Evolutionary conservation across 2,888 invertebrate genomes (phyloP), one percentile per base, ranked within the genome.

Genomic region (Callinectes sapidus): DNA sequence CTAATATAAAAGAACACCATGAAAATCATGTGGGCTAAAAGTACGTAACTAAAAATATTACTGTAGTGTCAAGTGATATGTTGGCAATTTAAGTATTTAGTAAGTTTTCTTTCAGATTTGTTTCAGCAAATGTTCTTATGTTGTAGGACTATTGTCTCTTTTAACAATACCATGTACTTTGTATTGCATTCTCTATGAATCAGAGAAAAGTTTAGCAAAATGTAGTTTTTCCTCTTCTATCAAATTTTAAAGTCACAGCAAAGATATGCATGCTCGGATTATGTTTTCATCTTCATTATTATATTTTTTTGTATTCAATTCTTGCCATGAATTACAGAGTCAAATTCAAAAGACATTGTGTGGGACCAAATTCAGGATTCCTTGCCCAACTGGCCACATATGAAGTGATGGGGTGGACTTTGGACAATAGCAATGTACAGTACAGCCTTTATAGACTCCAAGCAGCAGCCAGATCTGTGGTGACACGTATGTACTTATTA

Each of bases 361-460:
- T 98, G 0, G 97, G 97, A 92, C 98, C 98, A 0, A 98, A 98
- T 95, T 96, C 97, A 23, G 98, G 98, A 0, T 98, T 98, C 95
- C 96, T 97, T 55, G 97, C 97, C 0, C 98, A 98, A 95, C 96
- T 98, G 54, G 97, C 97, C 95, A 96, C 98, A 10, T 98, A 97
- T 95, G 97, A 97, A 16, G 97, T 97, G 95, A 98, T 98, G 98
- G 97, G 97, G 0, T 98, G 96, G 95, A 96, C 95, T 85, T 96
- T 98, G 88, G 97, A 98, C 95, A 35, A 39, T 28, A 61, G 55
- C 14, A 87, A 91, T 71, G 18, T 42, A 54, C 91, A 91, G 87
- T 93, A 89, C 61, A 66, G 87, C 14, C 81, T 91, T 32, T 93
- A 89, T 61, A 55, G 39, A 18, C 89, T 93, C 42, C 35, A 88